Percentiles rank a stretch among this genome's conserved stretches.
phyloP scores from a whole-genome alignment of 2,113 vertebrate species.

The Danionella cerebrum region DNA sequence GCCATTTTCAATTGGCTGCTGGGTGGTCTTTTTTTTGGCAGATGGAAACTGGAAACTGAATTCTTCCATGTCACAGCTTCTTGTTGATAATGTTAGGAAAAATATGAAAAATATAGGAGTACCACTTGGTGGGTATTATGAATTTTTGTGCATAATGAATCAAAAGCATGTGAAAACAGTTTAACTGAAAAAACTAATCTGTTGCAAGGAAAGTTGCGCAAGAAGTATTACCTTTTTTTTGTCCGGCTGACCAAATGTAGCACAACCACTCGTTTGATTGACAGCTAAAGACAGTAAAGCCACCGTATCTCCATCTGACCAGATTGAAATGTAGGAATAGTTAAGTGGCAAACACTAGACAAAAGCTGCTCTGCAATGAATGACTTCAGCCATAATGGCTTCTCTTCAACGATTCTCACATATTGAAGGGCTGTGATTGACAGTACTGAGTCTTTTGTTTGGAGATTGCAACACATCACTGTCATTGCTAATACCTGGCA shows the following conservation, averaged over 20 bases:
- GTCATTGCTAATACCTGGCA: not conserved
- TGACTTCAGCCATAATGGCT: not conserved
- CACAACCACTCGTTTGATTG: slow-evolving; percentile 21
- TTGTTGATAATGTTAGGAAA: too few relatives aligned
- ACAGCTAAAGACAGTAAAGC: slow-evolving; percentile 6
- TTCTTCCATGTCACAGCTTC: too few relatives aligned
- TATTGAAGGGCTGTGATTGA: not conserved
- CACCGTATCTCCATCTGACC: slow-evolving; percentile 33
- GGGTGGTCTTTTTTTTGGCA: too few relatives aligned
- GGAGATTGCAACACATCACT: not conserved
- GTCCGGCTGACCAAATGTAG: slow-evolving; percentile 11
- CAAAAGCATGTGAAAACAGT: too few relatives aligned
- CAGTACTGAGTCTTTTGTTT: slow-evolving; percentile 9
- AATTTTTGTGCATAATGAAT: too few relatives aligned
- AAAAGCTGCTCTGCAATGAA: not conserved
- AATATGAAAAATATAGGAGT: too few relatives aligned
- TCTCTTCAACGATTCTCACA: not conserved
- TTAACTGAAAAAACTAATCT: too few relatives aligned
- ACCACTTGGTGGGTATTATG: too few relatives aligned
- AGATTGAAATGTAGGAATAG: slow-evolving; percentile 14
- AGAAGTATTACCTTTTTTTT: not conserved
- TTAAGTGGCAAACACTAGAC: slow-evolving; percentile 8
- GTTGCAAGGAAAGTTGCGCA: too few relatives aligned
- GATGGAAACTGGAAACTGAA: too few relatives aligned
- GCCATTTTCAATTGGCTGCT: too few relatives aligned